Conservation (phyloP, 2,113 vertebrate species). For the Heliornis fulica region DNA sequence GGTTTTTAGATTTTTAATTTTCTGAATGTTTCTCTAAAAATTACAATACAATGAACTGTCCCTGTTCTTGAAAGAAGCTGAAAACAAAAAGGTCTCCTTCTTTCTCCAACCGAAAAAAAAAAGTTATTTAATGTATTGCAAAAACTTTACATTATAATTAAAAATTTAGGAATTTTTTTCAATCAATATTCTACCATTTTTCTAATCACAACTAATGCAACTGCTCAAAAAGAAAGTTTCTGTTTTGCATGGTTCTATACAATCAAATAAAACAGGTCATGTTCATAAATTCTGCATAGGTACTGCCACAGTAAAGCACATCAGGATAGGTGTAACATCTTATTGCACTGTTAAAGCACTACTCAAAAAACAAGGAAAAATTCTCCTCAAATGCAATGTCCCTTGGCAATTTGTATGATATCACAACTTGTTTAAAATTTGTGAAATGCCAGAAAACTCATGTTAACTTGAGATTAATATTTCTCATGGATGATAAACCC, state of each 20-base stretch:
- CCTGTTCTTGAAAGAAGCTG: background rate
- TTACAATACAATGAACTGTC: background rate
- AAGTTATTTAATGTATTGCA: background rate
- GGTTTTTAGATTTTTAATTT: background rate
- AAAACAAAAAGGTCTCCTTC: fast-evolving
- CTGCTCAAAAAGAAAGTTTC: background rate
- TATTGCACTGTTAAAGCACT: background rate
- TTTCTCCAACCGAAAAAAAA: background rate
- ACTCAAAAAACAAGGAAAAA: background rate
- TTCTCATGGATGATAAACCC: background rate
- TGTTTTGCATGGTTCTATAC: background rate
- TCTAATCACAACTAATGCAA: background rate
- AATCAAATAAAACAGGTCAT: background rate
- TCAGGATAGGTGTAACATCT: background rate
- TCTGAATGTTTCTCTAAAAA: background rate
- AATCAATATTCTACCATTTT: background rate
- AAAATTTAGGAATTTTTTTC: background rate
- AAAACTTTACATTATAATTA: background rate
- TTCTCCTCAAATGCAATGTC: background rate
- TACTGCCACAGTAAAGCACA: background rate
- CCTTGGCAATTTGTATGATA: background rate
- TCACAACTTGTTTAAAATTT: background rate
- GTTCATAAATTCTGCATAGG: slow-evolving; percentile 1
- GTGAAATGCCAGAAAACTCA: background rate
- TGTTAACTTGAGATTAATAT: background rate